Conservation (phyloP, 2,113 vertebrate species). For the Bombycilla garrulus region DNA sequence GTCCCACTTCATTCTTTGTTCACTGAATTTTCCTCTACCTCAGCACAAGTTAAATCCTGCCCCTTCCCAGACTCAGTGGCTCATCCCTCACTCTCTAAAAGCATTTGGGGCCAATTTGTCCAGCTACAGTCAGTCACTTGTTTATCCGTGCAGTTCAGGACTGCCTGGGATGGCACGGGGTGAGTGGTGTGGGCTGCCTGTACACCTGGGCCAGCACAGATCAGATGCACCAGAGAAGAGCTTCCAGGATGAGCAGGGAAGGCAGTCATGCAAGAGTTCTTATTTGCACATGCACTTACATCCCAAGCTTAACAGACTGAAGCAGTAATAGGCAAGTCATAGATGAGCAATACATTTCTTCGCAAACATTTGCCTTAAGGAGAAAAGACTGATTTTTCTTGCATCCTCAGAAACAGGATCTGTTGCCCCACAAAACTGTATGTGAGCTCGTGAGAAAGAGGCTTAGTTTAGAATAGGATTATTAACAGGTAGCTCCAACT, state of each 20-base stretch:
- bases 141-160: neutral
- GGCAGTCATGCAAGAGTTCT: neutral
- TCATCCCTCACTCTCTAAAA: neutral
- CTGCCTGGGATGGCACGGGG: accelerated
- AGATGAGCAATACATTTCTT: neutral
- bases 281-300: neutral
- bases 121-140: accelerated
- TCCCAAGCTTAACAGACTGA: neutral
- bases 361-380: neutral
- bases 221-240: neutral
- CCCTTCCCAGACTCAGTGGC: neutral
- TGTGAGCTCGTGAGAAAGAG: neutral
- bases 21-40: neutral
- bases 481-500: neutral
- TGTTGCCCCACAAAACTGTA: neutral
- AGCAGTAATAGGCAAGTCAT: neutral
- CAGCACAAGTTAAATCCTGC: neutral
- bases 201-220: accelerated
- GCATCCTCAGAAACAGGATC: neutral
- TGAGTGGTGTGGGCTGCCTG: accelerated
- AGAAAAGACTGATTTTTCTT: neutral
- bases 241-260: neutral
- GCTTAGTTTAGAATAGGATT: neutral
- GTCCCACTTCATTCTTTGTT: neutral
- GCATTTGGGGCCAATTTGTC: neutral